Evolutionary conservation across 1,140 invertebrate species (phyloP), one percentile per base, ranked within the genome.

Genomic region (Drosophila ercepeae): DNA sequence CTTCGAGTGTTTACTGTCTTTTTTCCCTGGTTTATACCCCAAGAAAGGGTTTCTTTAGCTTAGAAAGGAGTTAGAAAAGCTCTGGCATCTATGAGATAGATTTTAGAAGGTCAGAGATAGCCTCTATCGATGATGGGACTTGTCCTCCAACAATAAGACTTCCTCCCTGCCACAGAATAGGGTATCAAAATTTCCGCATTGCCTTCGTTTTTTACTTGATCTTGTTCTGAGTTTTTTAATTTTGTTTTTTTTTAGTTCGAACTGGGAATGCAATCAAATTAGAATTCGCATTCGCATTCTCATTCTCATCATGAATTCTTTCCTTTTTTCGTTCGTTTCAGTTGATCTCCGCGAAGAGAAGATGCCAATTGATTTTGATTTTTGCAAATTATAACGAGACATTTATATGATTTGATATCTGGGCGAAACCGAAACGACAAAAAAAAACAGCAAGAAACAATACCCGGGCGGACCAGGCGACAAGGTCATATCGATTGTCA

Each of bases 351-450:
- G 39, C 46, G 50, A n/a, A n/a, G n/a, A 65, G 51, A 49, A 88
- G 78, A 81, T 74, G 78, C 73, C 73, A 86, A 86, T 86, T 86
- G 81, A 79, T 81, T 86, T 75, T 86, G 81, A 86, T 86, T 86
- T 86, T 67, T n/a, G 69, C 52, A 67, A 74, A 74, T 74, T 74
- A 51, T 74, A 74, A 74, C 59, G 61, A 74, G 69, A 74, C 52
- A 65, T 72, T 73, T 72, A 69, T 73, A 53, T 73, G 69, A 73
- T 73, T 73, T 74, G 45, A 71, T 71, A 71, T 55, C 51, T 34
- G 19, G 42, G 23, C 71, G 63, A 74, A 41, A 14, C n/a, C 6
- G 29, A 32, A 11, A 52, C 49, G 65, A 57, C 18, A 36, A 36
- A 45, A 53, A 32, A 34, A 34, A 75, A 72, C 29, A 32, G 29